A percentile compares a stretch with the other conserved stretches of the same genome.
phyloP scores from a whole-genome alignment of 1,140 invertebrate genomes.

The Kradibia gibbosae region DNA sequence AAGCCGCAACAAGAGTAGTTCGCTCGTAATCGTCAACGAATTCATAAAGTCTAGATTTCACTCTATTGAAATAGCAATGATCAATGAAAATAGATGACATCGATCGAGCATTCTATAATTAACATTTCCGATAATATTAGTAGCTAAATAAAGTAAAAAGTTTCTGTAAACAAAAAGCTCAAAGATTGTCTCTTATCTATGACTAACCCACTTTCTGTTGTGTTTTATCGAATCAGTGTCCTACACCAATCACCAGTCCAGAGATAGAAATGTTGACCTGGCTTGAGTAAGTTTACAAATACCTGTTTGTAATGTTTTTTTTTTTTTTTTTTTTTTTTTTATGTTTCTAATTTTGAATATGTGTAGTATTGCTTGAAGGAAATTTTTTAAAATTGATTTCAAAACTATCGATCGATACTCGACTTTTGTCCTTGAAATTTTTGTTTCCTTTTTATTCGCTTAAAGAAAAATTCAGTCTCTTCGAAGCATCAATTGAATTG shows the following conservation, averaged over 20 bases:
- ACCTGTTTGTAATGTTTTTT: slow-evolving; percentile 61
- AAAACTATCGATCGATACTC: slow-evolving; percentile 39
- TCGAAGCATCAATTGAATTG: too few relatives aligned
- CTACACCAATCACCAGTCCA: slow-evolving; percentile 86
- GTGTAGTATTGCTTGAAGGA: slow-evolving; percentile 50
- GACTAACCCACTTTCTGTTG: slow-evolving; percentile 69
- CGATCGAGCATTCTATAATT: not conserved
- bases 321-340: too few relatives aligned
- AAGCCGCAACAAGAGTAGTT: too few relatives aligned
- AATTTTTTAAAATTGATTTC: slow-evolving; percentile 45
- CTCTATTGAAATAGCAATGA: too few relatives aligned
- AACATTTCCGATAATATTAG: not conserved
- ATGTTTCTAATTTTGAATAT: slow-evolving; percentile 57
- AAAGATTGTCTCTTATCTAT: slow-evolving; percentile 27
- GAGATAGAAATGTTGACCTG: slow-evolving; percentile 89
- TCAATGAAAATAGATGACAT: too few relatives aligned
- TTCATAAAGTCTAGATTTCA: too few relatives aligned
- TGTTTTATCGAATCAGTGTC: slow-evolving; percentile 78
- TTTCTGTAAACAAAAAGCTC: slow-evolving; percentile 40
- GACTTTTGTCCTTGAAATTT: too few relatives aligned
- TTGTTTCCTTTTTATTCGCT: not conserved
- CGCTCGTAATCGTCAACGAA: too few relatives aligned
- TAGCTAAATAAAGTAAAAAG: not conserved
- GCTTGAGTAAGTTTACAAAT: slow-evolving; percentile 81
- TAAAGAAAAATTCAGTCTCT: not conserved